A percentile compares a stretch with the other conserved stretches of the same genome.
These are phyloP conservation scores for Syngnathus floridae DNA, from an alignment of 2,113 vertebrate species.

Conservation along the genomic window DNA sequence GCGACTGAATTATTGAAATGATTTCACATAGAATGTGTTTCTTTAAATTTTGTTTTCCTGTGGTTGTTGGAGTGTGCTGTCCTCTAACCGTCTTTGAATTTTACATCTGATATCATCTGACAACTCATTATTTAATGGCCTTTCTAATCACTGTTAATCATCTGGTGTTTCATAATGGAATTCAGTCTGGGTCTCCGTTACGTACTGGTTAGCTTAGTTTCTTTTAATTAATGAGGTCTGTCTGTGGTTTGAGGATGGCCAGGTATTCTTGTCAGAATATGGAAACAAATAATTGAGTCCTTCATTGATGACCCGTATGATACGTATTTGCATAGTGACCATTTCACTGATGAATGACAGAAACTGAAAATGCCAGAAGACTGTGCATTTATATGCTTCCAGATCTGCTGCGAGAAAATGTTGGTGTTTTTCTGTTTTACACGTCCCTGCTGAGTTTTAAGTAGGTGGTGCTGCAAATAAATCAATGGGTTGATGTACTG, in stretches of 20 bases:
- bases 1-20: background rate
- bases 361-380: background rate
- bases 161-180: background rate
- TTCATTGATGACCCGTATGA: no score
- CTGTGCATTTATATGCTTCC: background rate
- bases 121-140: background rate
- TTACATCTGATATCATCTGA: background rate
- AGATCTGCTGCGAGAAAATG: conserved; percentile 29
- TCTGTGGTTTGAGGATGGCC: no score
- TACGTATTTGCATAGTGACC: no score
- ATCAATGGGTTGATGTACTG: conserved; percentile 8
- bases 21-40: background rate
- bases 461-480: conserved; percentile 36
- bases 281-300: no score
- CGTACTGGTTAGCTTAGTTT: background rate
- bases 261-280: no score
- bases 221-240: background rate
- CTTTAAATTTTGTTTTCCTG: background rate
- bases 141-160: background rate
- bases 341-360: no score
- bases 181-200: background rate
- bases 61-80: background rate
- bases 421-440: conserved; percentile 28
- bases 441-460: conserved; percentile 28
- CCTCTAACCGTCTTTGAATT: background rate